phyloP scores from a whole-genome alignment of 2,113 vertebrate genomes.

The Pygoscelis adeliae region DNA sequence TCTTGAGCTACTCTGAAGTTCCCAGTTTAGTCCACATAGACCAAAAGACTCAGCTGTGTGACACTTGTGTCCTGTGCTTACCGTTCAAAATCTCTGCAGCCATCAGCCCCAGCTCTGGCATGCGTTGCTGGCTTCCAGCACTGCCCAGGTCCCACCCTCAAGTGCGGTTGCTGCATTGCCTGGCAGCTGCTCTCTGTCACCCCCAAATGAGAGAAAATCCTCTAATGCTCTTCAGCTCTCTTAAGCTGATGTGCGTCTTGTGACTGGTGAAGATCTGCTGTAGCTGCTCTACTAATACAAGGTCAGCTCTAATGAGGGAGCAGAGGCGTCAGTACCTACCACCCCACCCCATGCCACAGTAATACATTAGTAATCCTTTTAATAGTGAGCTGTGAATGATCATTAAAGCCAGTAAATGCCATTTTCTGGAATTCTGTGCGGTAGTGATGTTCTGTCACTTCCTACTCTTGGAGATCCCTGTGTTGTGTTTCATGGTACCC shows the following conservation, averaged over 20 bases:
- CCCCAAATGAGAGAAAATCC: neutral
- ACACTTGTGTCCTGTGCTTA: neutral
- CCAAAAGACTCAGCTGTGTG: neutral
- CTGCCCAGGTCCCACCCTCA: neutral
- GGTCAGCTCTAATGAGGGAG: neutral
- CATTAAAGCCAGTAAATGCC: neutral
- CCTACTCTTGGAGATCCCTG: neutral
- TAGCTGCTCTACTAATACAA: neutral
- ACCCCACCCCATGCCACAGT: neutral
- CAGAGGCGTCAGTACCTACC: neutral
- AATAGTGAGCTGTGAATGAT: neutral
- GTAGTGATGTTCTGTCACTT: neutral
- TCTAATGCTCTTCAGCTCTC: neutral
- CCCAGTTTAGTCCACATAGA: neutral
- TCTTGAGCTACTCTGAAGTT: neutral
- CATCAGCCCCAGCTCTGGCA: neutral
- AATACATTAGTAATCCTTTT: neutral
- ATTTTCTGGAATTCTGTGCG: neutral
- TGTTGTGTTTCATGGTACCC: neutral
- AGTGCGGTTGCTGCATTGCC: neutral
- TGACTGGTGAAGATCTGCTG: neutral
- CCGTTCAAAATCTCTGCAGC: neutral
- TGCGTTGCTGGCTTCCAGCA: neutral
- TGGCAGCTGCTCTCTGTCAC: neutral
- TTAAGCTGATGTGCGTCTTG: neutral